These are phyloP conservation scores for Tricholauxania praeusta DNA, from an alignment of 2,888 invertebrate species.

Conservation along the genomic window DNA sequence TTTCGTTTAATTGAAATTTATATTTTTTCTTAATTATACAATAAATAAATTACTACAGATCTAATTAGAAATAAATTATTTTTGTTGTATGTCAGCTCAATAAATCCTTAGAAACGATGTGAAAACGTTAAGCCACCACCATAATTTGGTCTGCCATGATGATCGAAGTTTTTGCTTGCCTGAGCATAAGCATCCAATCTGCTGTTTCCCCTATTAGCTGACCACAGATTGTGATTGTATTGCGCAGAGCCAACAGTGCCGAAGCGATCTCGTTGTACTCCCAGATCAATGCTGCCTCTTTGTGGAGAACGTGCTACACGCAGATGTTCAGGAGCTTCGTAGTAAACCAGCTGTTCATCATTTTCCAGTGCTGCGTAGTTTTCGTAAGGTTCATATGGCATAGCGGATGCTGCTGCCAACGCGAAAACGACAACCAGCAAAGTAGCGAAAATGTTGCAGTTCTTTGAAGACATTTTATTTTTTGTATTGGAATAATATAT, in stretches of 20 bases:
- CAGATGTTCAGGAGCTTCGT: not conserved
- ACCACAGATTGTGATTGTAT: conserved; percentile 55
- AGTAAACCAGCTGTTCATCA: conserved; percentile 73
- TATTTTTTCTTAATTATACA: not conserved
- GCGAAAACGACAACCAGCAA: too few species aligned
- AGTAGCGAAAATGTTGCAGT: too few species aligned
- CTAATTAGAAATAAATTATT: conserved; percentile 10
- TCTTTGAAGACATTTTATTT: too few species aligned
- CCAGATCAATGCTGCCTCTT: conserved; percentile 46
- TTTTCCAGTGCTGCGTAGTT: conserved; percentile 69
- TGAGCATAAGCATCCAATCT: conserved; percentile 55
- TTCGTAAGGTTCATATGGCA: too few species aligned
- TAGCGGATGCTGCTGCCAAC: too few species aligned
- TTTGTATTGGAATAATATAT: too few species aligned
- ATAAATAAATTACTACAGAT: not conserved
- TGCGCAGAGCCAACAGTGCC: conserved; percentile 51
- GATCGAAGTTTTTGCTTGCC: conserved; percentile 51
- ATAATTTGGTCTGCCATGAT: conserved; percentile 49
- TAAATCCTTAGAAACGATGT: too few species aligned
- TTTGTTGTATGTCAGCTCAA: conserved; percentile 38
- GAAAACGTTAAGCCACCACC: conserved; percentile 43
- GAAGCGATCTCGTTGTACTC: conserved; percentile 46
- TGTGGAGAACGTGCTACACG: conserved; percentile 48
- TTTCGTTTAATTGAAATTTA: too few species aligned
- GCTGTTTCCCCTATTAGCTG: conserved; percentile 52